Percentiles rank a stretch among this genome's conserved stretches.
phyloP scores from a whole-genome alignment of 2,797 vertebrate species.

The Kryptopterus vitreolus region DNA sequence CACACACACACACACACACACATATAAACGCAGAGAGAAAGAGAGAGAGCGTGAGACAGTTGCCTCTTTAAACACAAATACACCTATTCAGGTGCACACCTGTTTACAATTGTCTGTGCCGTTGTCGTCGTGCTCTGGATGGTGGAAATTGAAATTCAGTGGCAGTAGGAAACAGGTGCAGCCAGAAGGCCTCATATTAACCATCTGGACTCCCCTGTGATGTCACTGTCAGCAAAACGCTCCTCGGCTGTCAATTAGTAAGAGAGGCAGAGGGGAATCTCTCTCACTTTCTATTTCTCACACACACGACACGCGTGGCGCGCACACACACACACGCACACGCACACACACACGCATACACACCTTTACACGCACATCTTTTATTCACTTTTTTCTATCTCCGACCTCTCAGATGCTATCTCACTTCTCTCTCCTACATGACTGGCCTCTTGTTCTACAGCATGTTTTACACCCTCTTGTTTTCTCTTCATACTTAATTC shows the following conservation, averaged over 20 bases:
- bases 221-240: slow-evolving; percentile 56
- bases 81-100: slow-evolving; percentile 34
- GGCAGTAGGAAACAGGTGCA: slow-evolving; percentile 59
- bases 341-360: not conserved
- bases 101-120: slow-evolving; percentile 48
- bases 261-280: slow-evolving; percentile 46
- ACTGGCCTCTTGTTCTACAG: slow-evolving; percentile 35
- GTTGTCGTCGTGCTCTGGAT: slow-evolving; percentile 33
- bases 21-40: slow-evolving; percentile 7
- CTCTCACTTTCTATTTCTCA: slow-evolving; percentile 36
- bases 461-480: slow-evolving; percentile 43
- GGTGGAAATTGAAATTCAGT: slow-evolving; percentile 53
- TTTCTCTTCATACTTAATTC: slow-evolving; percentile 30
- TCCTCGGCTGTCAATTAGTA: slow-evolving; percentile 60
- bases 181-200: slow-evolving; percentile 57
- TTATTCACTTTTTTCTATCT: slow-evolving; percentile 29
- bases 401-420: slow-evolving; percentile 33
- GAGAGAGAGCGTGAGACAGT: too few species aligned
- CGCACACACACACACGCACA: slow-evolving; percentile 21
- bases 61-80: slow-evolving; percentile 14
- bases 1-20: slow-evolving; percentile 17
- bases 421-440: slow-evolving; percentile 34
- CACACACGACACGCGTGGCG: slow-evolving; percentile 22
- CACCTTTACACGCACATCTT: not conserved
- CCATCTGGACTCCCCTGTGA: slow-evolving; percentile 60